Evolutionary conservation across 2,888 invertebrate species (phyloP), one percentile per base, ranked within the genome.

Genomic region (Drosophila prolongata): DNA sequence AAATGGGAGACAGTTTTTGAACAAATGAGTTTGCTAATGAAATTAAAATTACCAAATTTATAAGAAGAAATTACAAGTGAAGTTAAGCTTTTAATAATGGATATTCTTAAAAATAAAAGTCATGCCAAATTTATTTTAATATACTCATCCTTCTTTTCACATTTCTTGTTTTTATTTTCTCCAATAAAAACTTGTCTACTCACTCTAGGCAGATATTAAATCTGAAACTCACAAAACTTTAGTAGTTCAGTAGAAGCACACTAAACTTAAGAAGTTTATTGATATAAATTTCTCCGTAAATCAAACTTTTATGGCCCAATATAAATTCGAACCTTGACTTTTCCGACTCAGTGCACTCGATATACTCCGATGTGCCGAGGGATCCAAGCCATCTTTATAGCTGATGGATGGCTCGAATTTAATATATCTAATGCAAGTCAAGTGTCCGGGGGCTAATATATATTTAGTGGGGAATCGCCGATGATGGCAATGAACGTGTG

Each of bases 401-500:
- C 40, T 40, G 8, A 13, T 6, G 65, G 16, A 16, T 16, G 35
- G 35, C 14, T 27, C n/a, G 37, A 35, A 66, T 85, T 81, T 87
- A 82, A 82, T 82, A 81, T 69, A 73, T 58, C 72, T 82, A 82
- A 82, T 87, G 81, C 87, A 84, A 42, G 11, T 42, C 35, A 64
- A 75, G 68, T 83, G 60, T 66, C 85, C 70, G 35, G 68, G 80
- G 78, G 61, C 14, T 83, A 82, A 85, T 59, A 59, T 34, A 52
- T 82, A 67, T 55, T 85, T 67, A 80, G 75, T 70, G 61, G 69
- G 60, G 62, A 70, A 64, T 62, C 65, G 56, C 47, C 38, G 37
- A 44, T 40, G 35, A 44, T 50, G 53, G 61, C 61, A 77, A 77
- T 70, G 62, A 75, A 74, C 66, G 64, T 58, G 62, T 55, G 67